phyloP scores from a whole-genome alignment of 2,113 vertebrate species.

The Dissostichus mawsoni region DNA sequence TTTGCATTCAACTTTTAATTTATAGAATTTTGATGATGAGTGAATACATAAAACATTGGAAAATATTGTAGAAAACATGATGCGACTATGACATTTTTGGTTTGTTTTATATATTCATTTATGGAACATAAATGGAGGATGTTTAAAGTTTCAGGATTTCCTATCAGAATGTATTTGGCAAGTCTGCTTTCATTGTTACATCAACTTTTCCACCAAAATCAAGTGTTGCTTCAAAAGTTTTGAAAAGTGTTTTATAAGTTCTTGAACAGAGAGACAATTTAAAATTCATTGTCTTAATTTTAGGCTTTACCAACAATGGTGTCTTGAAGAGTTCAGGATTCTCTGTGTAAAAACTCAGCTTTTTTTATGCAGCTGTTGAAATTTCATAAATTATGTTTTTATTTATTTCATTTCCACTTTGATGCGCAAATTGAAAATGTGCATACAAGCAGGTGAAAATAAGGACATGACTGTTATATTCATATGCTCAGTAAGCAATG shows the following conservation, averaged over 20 bases:
- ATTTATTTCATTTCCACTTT: too few relatives aligned
- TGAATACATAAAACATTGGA: not conserved
- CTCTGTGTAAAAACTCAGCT: too few relatives aligned
- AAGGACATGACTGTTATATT: not conserved
- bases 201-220: not conserved
- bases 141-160: not conserved
- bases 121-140: too few relatives aligned
- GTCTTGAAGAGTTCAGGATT: too few relatives aligned
- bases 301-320: not conserved
- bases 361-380: too few relatives aligned
- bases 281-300: too few relatives aligned
- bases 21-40: not conserved
- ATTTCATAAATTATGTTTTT: too few relatives aligned
- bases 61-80: not conserved
- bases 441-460: too few relatives aligned
- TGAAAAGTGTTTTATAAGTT: not conserved
- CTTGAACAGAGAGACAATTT: too few relatives aligned
- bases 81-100: not conserved
- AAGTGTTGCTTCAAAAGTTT: not conserved
- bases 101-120: not conserved
- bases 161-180: not conserved
- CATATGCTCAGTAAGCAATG: not conserved
- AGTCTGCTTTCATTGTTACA: not conserved
- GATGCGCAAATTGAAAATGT: too few relatives aligned
- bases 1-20: not conserved